These are phyloP conservation scores for Cheumatopsyche charites DNA, from an alignment of 1,140 invertebrate species.

Conservation along the genomic window DNA sequence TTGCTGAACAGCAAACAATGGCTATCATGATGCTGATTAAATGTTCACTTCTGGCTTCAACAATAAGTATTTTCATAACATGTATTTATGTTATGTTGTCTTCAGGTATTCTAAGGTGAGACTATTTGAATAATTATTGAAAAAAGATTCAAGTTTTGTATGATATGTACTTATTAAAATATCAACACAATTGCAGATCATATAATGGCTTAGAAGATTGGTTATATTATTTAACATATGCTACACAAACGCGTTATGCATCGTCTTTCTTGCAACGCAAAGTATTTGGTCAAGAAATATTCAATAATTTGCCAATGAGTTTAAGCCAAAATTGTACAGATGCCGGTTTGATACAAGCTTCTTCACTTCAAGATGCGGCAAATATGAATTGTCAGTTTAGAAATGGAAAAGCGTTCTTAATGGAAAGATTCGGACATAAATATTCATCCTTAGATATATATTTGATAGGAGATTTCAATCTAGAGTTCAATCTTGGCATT, in stretches of 20 bases:
- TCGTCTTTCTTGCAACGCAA: constrained; percentile 73
- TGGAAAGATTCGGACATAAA: constrained; percentile 74
- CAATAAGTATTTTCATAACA: constrained; percentile 77
- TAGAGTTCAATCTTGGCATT: constrained; percentile 80
- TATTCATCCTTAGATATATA: constrained; percentile 63
- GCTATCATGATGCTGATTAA: constrained; percentile 82
- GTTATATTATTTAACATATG: constrained; percentile 80
- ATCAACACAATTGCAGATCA: constrained; percentile 58
- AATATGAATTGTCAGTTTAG: constrained; percentile 70
- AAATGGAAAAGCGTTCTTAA: constrained; percentile 74
- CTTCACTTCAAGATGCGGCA: constrained; percentile 59
- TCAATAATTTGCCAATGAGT: constrained; percentile 60
- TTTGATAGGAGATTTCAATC: constrained; percentile 67
- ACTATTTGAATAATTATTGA: background rate
- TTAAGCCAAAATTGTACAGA: constrained; percentile 62
- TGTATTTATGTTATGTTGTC: constrained; percentile 76
- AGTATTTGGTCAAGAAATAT: constrained; percentile 66
- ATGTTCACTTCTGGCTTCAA: constrained; percentile 74
- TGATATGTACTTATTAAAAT: constrained; percentile 21
- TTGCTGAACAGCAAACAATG: constrained; percentile 84
- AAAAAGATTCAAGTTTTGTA: background rate
- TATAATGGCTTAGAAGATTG: constrained; percentile 77
- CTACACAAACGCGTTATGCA: constrained; percentile 77
- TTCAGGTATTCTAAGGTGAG: constrained; percentile 79
- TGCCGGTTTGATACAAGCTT: constrained; percentile 59